Percentiles rank a stretch among this genome's conserved stretches.
Conservation (phyloP, 92 coral and sea anemone species). For the Paragorgia papillata region DNA sequence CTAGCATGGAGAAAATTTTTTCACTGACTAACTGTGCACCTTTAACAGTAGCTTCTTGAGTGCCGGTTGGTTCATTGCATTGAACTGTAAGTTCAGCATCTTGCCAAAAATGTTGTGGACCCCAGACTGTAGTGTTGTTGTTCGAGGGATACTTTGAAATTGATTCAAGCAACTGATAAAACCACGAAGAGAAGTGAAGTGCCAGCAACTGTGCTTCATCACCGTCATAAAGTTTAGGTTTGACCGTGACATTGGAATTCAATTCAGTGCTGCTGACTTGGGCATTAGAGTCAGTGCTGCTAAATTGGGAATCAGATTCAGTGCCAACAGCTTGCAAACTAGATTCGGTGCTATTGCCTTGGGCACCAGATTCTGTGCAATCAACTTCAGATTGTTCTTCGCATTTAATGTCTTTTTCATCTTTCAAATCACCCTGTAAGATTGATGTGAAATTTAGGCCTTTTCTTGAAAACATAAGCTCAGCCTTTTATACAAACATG, state of each 20-base stretch:
- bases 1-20: constrained; percentile 68
- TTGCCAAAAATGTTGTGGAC: constrained; percentile 93
- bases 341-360: too few relatives aligned
- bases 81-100: constrained; percentile 74
- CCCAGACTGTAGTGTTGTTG: constrained; percentile 62
- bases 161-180: constrained; percentile 70
- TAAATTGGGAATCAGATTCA: too few relatives aligned
- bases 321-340: too few relatives aligned
- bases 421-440: not conserved
- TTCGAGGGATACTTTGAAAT: constrained; percentile 28
- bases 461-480: too few relatives aligned
- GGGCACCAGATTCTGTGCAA: too few relatives aligned
- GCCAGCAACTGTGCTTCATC: constrained; percentile 74
- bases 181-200: constrained; percentile 82
- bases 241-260: not conserved
- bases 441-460: too few relatives aligned
- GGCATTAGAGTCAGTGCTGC: too few relatives aligned
- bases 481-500: too few relatives aligned
- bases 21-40: constrained; percentile 82
- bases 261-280: not conserved
- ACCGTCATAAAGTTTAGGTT: not conserved
- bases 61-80: constrained; percentile 29
- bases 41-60: constrained; percentile 40
- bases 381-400: too few relatives aligned
- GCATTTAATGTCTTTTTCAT: not conserved